phyloP scores from a whole-genome alignment of 2,797 vertebrate species.

The Poeciliopsis gracilis region DNA sequence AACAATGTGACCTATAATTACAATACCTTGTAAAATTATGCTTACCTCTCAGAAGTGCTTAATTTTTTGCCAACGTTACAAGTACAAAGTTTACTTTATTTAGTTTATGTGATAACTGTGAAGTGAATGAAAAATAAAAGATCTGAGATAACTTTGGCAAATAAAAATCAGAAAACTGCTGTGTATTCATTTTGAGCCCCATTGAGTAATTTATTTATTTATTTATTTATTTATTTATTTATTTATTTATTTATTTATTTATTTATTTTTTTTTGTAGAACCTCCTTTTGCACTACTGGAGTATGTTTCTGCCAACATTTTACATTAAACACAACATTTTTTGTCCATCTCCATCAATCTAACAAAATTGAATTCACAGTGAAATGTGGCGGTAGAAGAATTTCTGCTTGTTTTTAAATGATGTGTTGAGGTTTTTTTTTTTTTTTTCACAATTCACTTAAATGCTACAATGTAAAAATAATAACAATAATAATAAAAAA shows the following conservation, averaged over 20 bases:
- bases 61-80: not conserved
- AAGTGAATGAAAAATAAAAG: not conserved
- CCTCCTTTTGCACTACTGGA: not conserved
- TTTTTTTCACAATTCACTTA: not conserved
- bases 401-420: not conserved
- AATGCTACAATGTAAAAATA: not conserved
- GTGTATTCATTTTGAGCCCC: not conserved
- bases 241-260: not conserved
- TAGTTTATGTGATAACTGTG: not conserved
- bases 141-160: not conserved
- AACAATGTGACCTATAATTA: slow-evolving; percentile 11
- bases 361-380: not conserved
- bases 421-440: not conserved
- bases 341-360: not conserved
- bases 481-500: too few relatives aligned
- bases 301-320: not conserved
- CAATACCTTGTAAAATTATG: not conserved
- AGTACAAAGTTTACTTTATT: not conserved
- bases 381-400: not conserved
- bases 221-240: not conserved
- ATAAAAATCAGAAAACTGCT: not conserved
- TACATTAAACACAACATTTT: not conserved
- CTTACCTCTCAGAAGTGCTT: not conserved
- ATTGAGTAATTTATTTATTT: not conserved
- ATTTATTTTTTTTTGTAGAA: not conserved